Evolutionary conservation across 2,797 vertebrate species (phyloP).

Genomic region (Artibeus jamaicensis): DNA sequence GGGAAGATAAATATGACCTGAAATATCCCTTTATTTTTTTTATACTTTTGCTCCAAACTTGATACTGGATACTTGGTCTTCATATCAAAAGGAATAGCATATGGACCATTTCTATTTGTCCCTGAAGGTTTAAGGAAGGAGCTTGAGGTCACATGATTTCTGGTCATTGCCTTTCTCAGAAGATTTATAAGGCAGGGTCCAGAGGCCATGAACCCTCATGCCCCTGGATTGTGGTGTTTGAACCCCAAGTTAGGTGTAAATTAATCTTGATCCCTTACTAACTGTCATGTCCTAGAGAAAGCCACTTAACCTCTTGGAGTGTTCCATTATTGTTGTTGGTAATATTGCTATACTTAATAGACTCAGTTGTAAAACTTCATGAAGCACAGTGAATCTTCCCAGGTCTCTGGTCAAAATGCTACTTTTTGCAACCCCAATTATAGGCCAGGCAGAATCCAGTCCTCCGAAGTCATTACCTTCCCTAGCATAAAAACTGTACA

Average conservation of each 20-base stretch:
- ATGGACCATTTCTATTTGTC: background rate
- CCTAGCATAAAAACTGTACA: background rate
- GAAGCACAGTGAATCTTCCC: conserved; percentile 24
- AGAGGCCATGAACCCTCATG: background rate
- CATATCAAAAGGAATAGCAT: background rate
- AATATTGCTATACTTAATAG: background rate
- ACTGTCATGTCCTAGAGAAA: background rate
- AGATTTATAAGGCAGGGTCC: background rate
- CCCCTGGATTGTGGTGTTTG: background rate
- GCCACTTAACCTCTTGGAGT: conserved; percentile 5
- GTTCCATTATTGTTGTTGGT: background rate
- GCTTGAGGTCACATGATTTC: background rate
- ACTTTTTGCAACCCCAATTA: background rate
- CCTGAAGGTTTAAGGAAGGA: background rate
- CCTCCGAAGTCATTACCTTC: background rate
- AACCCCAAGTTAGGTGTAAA: background rate
- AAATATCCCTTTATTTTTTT: background rate
- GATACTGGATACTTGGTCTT: background rate
- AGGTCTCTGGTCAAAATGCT: conserved; percentile 47
- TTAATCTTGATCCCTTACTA: background rate
- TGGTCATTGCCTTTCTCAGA: background rate
- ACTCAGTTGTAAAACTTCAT: conserved; percentile 30
- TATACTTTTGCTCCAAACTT: background rate
- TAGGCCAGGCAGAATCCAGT: conserved; percentile 10
- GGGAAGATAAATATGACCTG: background rate